These are phyloP conservation scores for Polylopha cassiicola DNA, from an alignment of 2,888 invertebrate species.

Conservation along the genomic window DNA sequence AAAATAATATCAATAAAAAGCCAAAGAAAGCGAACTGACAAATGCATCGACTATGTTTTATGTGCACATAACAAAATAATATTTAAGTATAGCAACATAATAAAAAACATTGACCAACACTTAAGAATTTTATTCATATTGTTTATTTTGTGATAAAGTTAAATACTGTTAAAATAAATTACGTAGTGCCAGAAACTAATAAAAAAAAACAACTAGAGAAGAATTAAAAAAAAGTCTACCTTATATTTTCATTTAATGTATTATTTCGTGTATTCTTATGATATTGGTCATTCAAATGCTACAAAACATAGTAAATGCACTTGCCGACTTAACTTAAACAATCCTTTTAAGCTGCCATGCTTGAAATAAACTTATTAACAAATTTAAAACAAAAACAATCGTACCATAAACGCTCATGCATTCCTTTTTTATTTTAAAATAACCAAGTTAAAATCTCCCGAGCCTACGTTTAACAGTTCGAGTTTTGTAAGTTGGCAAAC, in stretches of 20 bases:
- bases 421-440: slow-evolving; percentile 4
- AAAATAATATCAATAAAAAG: slow-evolving; percentile 24
- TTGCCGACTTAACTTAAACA: slow-evolving; percentile 16
- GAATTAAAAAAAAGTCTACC: too few relatives aligned
- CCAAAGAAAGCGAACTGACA: slow-evolving; percentile 7
- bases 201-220: too few relatives aligned
- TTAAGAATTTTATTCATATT: neutral
- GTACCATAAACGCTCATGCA: too few relatives aligned
- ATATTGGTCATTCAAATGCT: slow-evolving; percentile 4
- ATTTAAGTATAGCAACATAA: neutral
- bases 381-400: slow-evolving; percentile 6
- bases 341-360: slow-evolving; percentile 19
- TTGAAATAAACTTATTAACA: slow-evolving; percentile 12
- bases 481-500: slow-evolving; percentile 15
- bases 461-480: slow-evolving; percentile 7
- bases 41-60: slow-evolving; percentile 23
- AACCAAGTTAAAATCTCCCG: neutral
- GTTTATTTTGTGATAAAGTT: too few relatives aligned
- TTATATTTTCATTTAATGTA: too few relatives aligned
- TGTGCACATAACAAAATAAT: neutral
- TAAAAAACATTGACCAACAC: neutral
- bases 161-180: too few relatives aligned
- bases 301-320: slow-evolving; percentile 21
- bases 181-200: too few relatives aligned
- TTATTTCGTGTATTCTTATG: too few relatives aligned